phyloP scores from a whole-genome alignment of 1,140 invertebrate species.

The Drepana arcuata region DNA sequence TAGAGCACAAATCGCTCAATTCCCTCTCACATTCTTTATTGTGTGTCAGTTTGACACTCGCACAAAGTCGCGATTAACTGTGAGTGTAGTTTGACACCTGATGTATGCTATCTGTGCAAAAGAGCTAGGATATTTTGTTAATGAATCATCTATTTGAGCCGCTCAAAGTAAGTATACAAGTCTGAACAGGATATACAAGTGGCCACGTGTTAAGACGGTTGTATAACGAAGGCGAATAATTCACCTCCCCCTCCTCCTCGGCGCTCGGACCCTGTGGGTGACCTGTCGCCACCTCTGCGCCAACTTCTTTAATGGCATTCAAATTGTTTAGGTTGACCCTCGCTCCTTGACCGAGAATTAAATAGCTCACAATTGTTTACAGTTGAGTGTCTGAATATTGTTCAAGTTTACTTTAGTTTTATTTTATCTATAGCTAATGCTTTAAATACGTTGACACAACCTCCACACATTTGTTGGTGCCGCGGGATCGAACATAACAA shows the following conservation, averaged over 20 bases:
- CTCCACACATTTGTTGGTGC: too few species aligned
- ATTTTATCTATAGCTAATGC: background rate
- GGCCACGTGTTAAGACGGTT: conserved; percentile 48
- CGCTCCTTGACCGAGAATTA: background rate
- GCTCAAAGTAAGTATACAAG: conserved; percentile 12
- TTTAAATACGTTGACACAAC: background rate
- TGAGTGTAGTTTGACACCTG: background rate
- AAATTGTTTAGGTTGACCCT: background rate
- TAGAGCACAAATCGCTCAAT: conserved; percentile 1
- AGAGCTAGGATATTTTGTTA: background rate
- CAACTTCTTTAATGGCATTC: too few species aligned
- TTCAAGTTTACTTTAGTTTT: background rate
- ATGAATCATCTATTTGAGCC: background rate
- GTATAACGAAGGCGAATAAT: conserved; percentile 48
- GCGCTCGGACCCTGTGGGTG: conserved; percentile 10
- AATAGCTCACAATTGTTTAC: background rate
- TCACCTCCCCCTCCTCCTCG: conserved; percentile 9
- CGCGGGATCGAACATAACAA: too few species aligned
- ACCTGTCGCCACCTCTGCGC: conserved; percentile 4
- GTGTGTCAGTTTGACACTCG: too few species aligned
- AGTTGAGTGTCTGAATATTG: background rate
- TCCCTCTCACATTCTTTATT: background rate
- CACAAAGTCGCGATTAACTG: background rate
- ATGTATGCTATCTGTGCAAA: background rate
- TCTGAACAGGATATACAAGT: background rate